These are phyloP conservation scores for Semnornis frantzii DNA, from an alignment of 2,113 vertebrate species.

Conservation along the genomic window DNA sequence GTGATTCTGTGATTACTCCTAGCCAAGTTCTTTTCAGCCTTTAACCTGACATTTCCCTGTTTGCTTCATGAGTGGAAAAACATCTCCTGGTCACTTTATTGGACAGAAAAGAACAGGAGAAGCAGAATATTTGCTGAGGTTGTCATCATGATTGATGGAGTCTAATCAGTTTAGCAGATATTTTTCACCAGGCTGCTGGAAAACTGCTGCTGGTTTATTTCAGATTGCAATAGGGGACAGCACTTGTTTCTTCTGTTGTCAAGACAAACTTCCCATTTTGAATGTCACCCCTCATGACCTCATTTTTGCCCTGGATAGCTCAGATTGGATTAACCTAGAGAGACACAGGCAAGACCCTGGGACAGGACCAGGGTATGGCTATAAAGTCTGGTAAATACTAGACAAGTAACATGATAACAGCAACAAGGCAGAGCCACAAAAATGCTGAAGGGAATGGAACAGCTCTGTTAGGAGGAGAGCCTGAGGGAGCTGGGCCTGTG, in stretches of 20 bases:
- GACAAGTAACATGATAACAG: neutral
- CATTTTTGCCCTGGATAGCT: slow-evolving; percentile 5
- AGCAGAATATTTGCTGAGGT: slow-evolving; percentile 17
- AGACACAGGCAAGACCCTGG: neutral
- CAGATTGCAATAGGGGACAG: neutral
- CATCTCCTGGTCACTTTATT: neutral
- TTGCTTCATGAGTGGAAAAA: slow-evolving; percentile 32
- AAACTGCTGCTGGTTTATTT: slow-evolving; percentile 24
- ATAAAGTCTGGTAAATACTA: neutral
- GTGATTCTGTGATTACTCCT: neutral
- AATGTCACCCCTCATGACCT: neutral
- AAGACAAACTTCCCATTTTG: neutral
- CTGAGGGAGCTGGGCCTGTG: too few relatives aligned
- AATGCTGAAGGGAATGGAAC: too few relatives aligned
- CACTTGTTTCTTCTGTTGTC: slow-evolving; percentile 20
- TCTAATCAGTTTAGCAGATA: slow-evolving; percentile 41
- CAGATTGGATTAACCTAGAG: neutral
- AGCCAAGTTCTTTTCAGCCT: neutral
- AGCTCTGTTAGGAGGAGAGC: too few relatives aligned
- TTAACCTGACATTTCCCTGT: neutral
- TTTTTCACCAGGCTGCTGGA: slow-evolving; percentile 42
- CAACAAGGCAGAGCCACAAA: neutral
- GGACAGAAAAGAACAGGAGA: slow-evolving; percentile 37
- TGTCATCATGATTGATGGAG: slow-evolving; percentile 37
- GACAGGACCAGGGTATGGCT: neutral